phyloP scores from a whole-genome alignment of 2,888 invertebrate genomes.

The Sinotaia quadrata region DNA sequence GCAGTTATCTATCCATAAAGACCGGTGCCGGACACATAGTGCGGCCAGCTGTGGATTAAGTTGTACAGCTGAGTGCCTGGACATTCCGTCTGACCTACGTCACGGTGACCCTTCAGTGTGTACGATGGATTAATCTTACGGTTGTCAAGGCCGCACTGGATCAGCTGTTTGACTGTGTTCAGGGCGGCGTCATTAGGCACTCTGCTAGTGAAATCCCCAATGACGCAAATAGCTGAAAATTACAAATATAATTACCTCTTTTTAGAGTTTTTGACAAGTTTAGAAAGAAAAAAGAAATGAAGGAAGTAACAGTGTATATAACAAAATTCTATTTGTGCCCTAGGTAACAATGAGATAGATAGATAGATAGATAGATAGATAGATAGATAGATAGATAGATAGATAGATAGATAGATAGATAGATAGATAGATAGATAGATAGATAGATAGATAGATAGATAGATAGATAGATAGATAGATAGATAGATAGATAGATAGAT shows the following conservation, averaged over 20 bases:
- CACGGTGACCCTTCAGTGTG: slow-evolving; percentile 50
- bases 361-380: slow-evolving; percentile 5
- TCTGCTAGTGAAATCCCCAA: slow-evolving; percentile 54
- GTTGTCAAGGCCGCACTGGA: slow-evolving; percentile 53
- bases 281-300: no score
- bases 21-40: slow-evolving; percentile 20
- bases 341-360: not conserved
- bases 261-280: no score
- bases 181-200: slow-evolving; percentile 50
- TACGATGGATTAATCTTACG: slow-evolving; percentile 44
- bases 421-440: slow-evolving; percentile 5
- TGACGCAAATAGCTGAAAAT: no score
- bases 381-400: not conserved
- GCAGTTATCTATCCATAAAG: no score
- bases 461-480: slow-evolving; percentile 1
- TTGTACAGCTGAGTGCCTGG: slow-evolving; percentile 46
- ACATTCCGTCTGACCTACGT: slow-evolving; percentile 44
- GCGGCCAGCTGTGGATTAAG: slow-evolving; percentile 46
- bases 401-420: slow-evolving; percentile 5
- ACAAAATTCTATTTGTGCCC: no score
- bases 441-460: slow-evolving; percentile 5
- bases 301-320: no score
- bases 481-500: no score
- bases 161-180: slow-evolving; percentile 47
- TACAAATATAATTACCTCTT: no score